Conservation (phyloP, 2,113 vertebrate genomes). For the Thamnophis sirtalis region DNA sequence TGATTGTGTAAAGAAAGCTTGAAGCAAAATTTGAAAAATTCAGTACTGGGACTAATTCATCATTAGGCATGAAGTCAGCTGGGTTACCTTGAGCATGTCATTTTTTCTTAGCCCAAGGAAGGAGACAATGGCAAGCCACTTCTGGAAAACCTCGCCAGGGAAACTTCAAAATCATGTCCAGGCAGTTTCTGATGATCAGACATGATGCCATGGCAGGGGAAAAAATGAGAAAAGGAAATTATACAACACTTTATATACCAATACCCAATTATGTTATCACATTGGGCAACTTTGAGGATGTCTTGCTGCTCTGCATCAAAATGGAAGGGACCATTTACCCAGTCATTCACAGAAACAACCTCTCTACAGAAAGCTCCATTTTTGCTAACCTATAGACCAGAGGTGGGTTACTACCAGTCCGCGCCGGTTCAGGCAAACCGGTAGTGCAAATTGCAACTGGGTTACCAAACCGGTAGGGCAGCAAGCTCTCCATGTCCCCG, state of each 20-base stretch:
- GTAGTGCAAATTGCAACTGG: no score
- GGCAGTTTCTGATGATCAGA: neutral
- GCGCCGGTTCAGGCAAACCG: no score
- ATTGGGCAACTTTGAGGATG: neutral
- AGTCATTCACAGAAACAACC: neutral
- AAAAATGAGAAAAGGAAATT: neutral
- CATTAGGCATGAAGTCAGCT: neutral
- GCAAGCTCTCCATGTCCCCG: no score
- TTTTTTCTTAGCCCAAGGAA: neutral
- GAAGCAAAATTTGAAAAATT: neutral
- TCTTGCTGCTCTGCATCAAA: neutral
- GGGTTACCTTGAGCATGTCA: neutral
- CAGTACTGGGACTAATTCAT: neutral
- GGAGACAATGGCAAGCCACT: neutral
- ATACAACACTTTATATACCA: neutral
- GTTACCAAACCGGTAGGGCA: no score
- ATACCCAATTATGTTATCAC: neutral
- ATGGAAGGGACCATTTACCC: neutral
- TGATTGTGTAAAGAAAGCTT: neutral
- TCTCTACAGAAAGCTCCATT: neutral
- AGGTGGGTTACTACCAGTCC: no score
- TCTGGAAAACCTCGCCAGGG: neutral
- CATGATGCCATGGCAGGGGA: neutral
- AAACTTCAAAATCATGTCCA: neutral
- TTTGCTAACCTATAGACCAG: neutral